Conservation (phyloP, 2,113 vertebrate species). For the Ondatra zibethicus region DNA sequence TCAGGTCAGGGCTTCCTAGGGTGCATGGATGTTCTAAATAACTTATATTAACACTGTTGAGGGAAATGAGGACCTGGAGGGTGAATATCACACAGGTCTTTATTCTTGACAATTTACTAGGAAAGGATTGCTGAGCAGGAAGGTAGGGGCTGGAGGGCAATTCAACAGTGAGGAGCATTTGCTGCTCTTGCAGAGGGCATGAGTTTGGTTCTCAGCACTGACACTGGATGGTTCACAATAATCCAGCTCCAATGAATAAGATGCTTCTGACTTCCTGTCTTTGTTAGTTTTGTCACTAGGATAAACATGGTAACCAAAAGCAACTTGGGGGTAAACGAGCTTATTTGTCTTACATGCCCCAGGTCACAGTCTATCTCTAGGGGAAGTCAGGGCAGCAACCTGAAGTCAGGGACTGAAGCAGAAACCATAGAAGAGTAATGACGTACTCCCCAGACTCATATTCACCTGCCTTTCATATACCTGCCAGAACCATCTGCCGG, state of each 20-base stretch:
- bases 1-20: background rate
- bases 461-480: background rate
- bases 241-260: background rate
- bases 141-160: background rate
- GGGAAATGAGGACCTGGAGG: background rate
- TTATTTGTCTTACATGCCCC: background rate
- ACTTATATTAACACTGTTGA: conserved; percentile 1
- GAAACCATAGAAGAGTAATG: background rate
- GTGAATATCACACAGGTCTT: background rate
- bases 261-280: background rate
- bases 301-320: background rate
- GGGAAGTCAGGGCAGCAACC: background rate
- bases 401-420: background rate
- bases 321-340: background rate
- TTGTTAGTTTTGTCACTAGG: background rate
- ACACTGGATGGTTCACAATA: background rate
- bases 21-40: background rate
- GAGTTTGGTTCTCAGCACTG: background rate
- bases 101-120: background rate
- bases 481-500: background rate
- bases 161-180: background rate
- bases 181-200: background rate
- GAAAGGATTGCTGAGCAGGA: background rate
- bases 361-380: background rate
- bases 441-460: background rate